Percentiles rank a stretch among this genome's conserved stretches.
These are phyloP conservation scores for Xenopus laevis DNA, from an alignment of 2,113 vertebrate species.

Conservation along the genomic window DNA sequence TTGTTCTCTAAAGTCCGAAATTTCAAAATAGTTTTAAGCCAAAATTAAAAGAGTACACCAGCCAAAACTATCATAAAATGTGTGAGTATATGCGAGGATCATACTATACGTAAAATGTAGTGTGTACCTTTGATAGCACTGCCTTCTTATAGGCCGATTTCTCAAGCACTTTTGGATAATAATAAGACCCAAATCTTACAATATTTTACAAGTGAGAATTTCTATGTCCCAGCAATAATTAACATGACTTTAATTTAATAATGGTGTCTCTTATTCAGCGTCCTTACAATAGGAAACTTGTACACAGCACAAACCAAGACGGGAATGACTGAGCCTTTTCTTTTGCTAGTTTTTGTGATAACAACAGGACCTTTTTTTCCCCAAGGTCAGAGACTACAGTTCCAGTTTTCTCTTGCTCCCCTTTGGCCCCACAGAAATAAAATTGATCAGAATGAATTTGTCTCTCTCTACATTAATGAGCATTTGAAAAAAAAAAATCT, in stretches of 20 bases:
- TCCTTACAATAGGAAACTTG: constrained; percentile 60
- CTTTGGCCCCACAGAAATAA: constrained; percentile 41
- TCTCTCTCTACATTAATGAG: constrained; percentile 44
- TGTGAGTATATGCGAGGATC: no score
- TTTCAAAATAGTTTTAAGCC: no score
- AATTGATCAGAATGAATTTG: constrained; percentile 45
- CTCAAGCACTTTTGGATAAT: neutral
- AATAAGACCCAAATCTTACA: neutral
- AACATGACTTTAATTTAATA: constrained; percentile 45
- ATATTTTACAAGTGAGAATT: constrained; percentile 28
- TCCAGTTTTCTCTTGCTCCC: constrained; percentile 46
- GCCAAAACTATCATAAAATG: no score
- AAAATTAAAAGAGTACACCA: no score
- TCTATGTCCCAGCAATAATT: constrained; percentile 37
- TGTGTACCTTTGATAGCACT: no score
- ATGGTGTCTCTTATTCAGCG: constrained; percentile 49
- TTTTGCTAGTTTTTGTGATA: constrained; percentile 34
- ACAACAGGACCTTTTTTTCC: constrained; percentile 57
- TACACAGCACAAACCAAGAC: constrained; percentile 49
- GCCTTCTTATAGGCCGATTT: no score
- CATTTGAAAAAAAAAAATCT: constrained; percentile 25
- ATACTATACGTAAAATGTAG: no score
- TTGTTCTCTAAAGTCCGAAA: no score
- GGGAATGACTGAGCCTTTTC: constrained; percentile 56
- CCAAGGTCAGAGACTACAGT: constrained; percentile 48